These are phyloP conservation scores for Portevinia maculata DNA, from an alignment of 2,888 invertebrate genomes.

Conservation along the genomic window DNA sequence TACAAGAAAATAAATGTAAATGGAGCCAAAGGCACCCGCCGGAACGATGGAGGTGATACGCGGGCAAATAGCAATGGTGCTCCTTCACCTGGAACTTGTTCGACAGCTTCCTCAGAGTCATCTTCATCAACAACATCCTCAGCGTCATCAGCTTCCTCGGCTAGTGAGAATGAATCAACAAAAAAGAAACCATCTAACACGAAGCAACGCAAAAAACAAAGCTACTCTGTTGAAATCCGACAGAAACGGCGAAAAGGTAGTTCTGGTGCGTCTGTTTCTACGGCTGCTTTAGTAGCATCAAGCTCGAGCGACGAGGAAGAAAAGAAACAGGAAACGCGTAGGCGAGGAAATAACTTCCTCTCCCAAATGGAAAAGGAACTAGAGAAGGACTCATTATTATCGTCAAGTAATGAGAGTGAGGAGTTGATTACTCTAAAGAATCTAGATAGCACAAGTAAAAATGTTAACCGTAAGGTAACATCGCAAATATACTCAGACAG, in stretches of 20 bases:
- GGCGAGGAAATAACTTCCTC: conserved; percentile 76
- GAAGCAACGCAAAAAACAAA: conserved; percentile 78
- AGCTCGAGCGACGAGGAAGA: conserved; percentile 77
- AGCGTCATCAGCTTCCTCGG: conserved; percentile 75
- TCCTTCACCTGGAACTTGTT: conserved; percentile 77
- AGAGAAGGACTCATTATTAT: conserved; percentile 85
- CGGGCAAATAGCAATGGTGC: conserved; percentile 76
- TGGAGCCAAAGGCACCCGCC: conserved; percentile 78
- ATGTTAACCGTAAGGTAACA: conserved; percentile 83
- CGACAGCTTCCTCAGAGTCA: conserved; percentile 75
- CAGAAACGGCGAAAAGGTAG: conserved; percentile 78
- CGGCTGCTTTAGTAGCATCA: conserved; percentile 75
- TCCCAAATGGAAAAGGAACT: conserved; percentile 89
- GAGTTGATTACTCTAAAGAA: conserved; percentile 87
- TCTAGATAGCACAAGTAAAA: conserved; percentile 58
- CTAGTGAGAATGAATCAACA: conserved; percentile 67
- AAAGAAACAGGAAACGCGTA: conserved; percentile 58
- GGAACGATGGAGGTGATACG: conserved; percentile 56
- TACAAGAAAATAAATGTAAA: conserved; percentile 81
- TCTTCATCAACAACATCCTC: conserved; percentile 75
- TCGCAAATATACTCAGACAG: conserved; percentile 93
- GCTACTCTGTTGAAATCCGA: conserved; percentile 78
- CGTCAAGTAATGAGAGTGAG: conserved; percentile 94
- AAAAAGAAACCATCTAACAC: conserved; percentile 62
- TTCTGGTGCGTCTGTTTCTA: conserved; percentile 75